Evolutionary conservation across 2,113 vertebrate species (phyloP), one percentile per base, ranked within the genome.

Genomic region (Syngnathus scovelli): DNA sequence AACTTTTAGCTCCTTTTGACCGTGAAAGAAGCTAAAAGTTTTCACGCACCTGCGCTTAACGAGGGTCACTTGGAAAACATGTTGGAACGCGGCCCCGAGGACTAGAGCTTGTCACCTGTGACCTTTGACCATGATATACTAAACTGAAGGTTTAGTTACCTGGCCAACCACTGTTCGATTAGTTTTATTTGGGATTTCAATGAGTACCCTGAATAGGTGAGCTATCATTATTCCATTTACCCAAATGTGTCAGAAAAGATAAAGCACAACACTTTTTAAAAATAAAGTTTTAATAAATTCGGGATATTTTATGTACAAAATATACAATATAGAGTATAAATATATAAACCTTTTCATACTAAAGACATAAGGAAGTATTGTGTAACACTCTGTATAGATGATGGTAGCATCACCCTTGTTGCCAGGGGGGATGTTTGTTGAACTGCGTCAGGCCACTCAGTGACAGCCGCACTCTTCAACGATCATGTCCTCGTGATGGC

Each of bases 401-500:
- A 68, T 56, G 21, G 13, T 48, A 5, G 6, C 13, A 16, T 4
- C 44, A 46, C 56, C 9, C n/a, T 11, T 51, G 4, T 51, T 46
- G 46, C 33, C 21, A 27, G 62, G 43, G 43, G 16, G 4, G 19
- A 61, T 52, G 36, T 36, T 36, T 19, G 9, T 21, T 58, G 44
- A 55, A 23, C n/a, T 9, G 19, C 16, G 16, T 51, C 19, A 0
- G 16, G 49, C 8, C 21, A 7, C 13, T 61, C 88, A 95, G 74
- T 94, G 93, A 75, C 94, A 95, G 69, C 93, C 94, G 0, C 94
- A 95, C 78, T 95, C 93, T 61, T 95, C 94, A 5, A 95, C 88
- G 6, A 95, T 77, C 94, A 95, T 95, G 81, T 95, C 94, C 75
- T 93, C 93, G 0, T 95, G 95, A 69, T 96, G 94, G 0, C 91